Evolutionary conservation across 2,888 invertebrate species (phyloP).

Genomic region (Cheilosia vernalis): DNA sequence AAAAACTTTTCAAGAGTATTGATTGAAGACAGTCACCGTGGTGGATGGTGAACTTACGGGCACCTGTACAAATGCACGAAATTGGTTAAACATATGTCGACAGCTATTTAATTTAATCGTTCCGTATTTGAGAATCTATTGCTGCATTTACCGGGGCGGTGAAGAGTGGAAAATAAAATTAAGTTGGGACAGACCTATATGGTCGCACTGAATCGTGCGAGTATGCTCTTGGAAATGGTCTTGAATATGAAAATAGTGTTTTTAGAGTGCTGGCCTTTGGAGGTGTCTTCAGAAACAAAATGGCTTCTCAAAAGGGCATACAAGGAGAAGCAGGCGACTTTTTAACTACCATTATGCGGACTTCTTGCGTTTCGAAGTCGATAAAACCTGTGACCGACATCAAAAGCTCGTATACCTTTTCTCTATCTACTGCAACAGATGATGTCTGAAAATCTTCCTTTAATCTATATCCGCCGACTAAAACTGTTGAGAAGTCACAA

Average conservation of each 20-base stretch:
- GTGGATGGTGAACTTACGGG: not conserved
- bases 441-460: too few species aligned
- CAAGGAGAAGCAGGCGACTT: too few species aligned
- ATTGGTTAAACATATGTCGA: slow-evolving; percentile 65
- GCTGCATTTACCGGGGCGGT: not conserved
- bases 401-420: too few species aligned
- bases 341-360: too few species aligned
- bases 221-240: not conserved
- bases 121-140: slow-evolving; percentile 35
- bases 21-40: slow-evolving; percentile 35
- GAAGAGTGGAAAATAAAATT: slow-evolving; percentile 11
- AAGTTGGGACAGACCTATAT: slow-evolving; percentile 30
- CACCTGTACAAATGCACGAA: slow-evolving; percentile 61
- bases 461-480: too few species aligned
- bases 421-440: too few species aligned
- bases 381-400: too few species aligned
- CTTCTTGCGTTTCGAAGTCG: too few species aligned
- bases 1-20: slow-evolving; percentile 42
- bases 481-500: too few species aligned
- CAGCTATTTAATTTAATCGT: slow-evolving; percentile 60
- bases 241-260: not conserved
- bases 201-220: not conserved
- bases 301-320: too few species aligned
- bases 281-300: too few species aligned
- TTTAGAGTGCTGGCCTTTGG: too few species aligned